Evolutionary conservation across 2,888 invertebrate genomes (phyloP).

Genomic region (Teleogryllus oceanicus): DNA sequence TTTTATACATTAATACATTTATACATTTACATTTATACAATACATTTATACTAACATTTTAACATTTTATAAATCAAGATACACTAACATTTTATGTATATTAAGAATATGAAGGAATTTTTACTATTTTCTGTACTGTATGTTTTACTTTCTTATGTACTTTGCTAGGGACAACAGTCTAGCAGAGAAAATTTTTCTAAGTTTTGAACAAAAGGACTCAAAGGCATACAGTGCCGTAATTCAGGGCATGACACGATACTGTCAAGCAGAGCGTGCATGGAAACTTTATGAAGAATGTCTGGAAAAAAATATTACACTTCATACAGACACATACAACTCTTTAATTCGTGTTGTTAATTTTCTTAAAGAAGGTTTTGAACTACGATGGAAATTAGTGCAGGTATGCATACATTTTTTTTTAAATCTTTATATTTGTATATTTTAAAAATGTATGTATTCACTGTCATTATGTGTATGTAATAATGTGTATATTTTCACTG

Average conservation of each 20-base stretch:
- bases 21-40: too few species aligned
- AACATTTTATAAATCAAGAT: too few species aligned
- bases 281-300: slow-evolving; percentile 62
- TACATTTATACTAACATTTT: too few species aligned
- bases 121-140: too few species aligned
- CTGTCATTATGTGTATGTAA: too few species aligned
- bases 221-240: slow-evolving; percentile 74
- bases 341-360: slow-evolving; percentile 60
- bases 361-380: slow-evolving; percentile 61
- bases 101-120: too few species aligned
- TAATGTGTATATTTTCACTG: too few species aligned
- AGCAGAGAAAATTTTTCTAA: slow-evolving; percentile 71
- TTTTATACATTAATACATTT: too few species aligned
- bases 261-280: slow-evolving; percentile 61
- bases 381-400: slow-evolving; percentile 60
- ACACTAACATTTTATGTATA: too few species aligned
- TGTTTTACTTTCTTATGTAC: slow-evolving; percentile 29
- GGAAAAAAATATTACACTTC: slow-evolving; percentile 61
- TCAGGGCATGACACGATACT: slow-evolving; percentile 74
- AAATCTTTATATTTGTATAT: neutral
- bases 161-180: slow-evolving; percentile 60
- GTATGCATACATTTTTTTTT: slow-evolving; percentile 39
- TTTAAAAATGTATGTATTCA: slow-evolving; percentile 21
- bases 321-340: slow-evolving; percentile 66
- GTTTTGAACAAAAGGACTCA: slow-evolving; percentile 64